These are phyloP conservation scores for Narcine bancroftii DNA, from an alignment of 2,113 vertebrate genomes.

Conservation along the genomic window DNA sequence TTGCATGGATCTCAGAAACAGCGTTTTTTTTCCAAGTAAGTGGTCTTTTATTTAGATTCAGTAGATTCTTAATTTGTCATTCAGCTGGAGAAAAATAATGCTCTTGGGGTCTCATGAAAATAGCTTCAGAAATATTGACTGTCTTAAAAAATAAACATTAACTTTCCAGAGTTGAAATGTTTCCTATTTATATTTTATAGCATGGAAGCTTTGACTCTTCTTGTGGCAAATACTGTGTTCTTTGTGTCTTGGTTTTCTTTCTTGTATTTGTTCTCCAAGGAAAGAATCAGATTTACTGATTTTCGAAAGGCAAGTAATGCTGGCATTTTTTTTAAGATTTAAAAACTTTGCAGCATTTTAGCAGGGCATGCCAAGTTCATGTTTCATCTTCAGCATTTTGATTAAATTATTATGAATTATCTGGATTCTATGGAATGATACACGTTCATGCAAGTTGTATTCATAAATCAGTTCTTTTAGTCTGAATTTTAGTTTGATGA, in stretches of 20 bases:
- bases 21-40: background rate
- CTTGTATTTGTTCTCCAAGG: background rate
- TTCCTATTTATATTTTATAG: conserved; percentile 16
- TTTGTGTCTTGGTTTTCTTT: background rate
- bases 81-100: background rate
- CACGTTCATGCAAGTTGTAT: background rate
- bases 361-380: background rate
- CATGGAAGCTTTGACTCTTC: background rate
- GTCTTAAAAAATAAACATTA: background rate
- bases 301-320: background rate
- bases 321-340: background rate
- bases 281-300: background rate
- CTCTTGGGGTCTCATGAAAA: background rate
- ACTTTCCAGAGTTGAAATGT: background rate
- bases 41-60: background rate
- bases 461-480: background rate
- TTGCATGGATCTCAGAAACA: background rate
- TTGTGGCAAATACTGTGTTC: background rate
- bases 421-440: background rate
- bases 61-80: background rate
- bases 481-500: background rate
- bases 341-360: background rate
- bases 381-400: background rate
- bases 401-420: background rate
- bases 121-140: background rate